These are phyloP conservation scores for Zosterops borbonicus DNA, from an alignment of 2,113 vertebrate genomes.

Conservation along the genomic window DNA sequence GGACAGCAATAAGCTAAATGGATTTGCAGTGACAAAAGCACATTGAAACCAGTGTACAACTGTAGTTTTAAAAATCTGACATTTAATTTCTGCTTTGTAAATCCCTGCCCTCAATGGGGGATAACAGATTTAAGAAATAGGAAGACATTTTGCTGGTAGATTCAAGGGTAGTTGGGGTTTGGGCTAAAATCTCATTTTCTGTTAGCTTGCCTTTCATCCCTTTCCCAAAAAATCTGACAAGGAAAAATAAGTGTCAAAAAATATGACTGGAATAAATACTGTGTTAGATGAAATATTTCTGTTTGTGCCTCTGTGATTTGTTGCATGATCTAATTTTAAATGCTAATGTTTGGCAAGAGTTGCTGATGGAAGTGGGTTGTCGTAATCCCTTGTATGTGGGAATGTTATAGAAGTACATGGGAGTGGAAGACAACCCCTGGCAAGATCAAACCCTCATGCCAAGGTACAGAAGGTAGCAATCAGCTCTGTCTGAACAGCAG, in stretches of 20 bases:
- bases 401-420: background rate
- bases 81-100: conserved; percentile 9
- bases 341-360: background rate
- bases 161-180: background rate
- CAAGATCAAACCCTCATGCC: background rate
- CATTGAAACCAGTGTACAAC: background rate
- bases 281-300: background rate
- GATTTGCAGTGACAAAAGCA: background rate
- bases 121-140: background rate
- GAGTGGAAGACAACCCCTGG: background rate
- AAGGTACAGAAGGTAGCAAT: background rate
- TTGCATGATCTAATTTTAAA: background rate
- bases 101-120: background rate
- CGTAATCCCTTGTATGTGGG: background rate
- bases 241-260: background rate
- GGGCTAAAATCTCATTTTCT: background rate
- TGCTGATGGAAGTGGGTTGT: background rate
- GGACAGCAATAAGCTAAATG: background rate
- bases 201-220: background rate
- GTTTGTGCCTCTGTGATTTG: background rate
- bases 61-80: background rate
- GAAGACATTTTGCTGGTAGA: background rate
- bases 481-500: background rate
- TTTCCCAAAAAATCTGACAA: background rate
- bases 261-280: background rate